Conservation (phyloP, 1,140 invertebrate species). For the Aphelenchoides fujianensis region DNA sequence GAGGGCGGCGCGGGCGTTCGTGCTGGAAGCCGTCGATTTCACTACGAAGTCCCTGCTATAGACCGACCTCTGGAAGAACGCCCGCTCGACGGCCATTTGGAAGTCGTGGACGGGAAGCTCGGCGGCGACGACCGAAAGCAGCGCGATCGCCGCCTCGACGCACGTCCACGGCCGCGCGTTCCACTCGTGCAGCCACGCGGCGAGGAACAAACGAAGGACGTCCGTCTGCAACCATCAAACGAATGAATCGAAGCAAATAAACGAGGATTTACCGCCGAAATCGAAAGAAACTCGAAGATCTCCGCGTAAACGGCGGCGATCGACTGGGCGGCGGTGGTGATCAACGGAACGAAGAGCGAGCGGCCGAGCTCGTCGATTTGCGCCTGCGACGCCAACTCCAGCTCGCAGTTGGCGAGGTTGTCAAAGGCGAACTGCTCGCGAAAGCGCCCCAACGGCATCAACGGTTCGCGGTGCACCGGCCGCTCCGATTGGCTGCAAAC, state of each 20-base stretch:
- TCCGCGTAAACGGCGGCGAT: background rate
- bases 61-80: conserved; percentile 1
- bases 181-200: conserved; percentile 1
- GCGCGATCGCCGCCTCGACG: background rate
- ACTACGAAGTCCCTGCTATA: background rate
- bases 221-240: background rate
- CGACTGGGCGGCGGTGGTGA: background rate
- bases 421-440: conserved; percentile 21
- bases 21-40: background rate
- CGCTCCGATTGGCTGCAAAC: background rate
- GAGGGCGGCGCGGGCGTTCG: background rate
- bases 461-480: conserved; percentile 5
- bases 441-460: conserved; percentile 21
- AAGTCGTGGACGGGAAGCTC: conserved; percentile 4
- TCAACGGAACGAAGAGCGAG: background rate
- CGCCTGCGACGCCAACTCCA: background rate
- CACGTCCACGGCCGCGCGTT: conserved; percentile 1
- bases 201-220: background rate
- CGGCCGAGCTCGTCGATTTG: background rate
- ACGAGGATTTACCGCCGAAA: background rate
- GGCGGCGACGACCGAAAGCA: background rate
- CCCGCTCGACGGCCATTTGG: background rate
- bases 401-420: background rate
- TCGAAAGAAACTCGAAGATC: background rate
- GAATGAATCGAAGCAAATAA: background rate